Evolutionary conservation across 2,113 vertebrate species (phyloP).

Genomic region (human): GRCh38 chr4:52234001-52234500

Average conservation of each 20-base stretch:
- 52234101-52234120: conserved; percentile 14
- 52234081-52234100: neutral
- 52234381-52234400: neutral
- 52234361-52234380: neutral
- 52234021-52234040: neutral
- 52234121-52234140: neutral
- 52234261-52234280: neutral
- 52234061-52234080: neutral
- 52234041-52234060: neutral
- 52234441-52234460: neutral
- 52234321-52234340: neutral
- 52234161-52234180: neutral
- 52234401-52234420: neutral
- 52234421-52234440: neutral
- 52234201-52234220: neutral
- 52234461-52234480: neutral
- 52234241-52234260: neutral
- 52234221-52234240: fast-evolving
- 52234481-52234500: neutral
- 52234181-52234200: neutral
- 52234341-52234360: neutral
- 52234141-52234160: neutral
- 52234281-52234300: neutral
- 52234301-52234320: neutral
- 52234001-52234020: neutral